Percentiles rank a stretch among this genome's conserved stretches.
These are phyloP conservation scores for Rhinichthys osculus DNA, from an alignment of 2,797 vertebrate genomes.

Conservation along the genomic window DNA sequence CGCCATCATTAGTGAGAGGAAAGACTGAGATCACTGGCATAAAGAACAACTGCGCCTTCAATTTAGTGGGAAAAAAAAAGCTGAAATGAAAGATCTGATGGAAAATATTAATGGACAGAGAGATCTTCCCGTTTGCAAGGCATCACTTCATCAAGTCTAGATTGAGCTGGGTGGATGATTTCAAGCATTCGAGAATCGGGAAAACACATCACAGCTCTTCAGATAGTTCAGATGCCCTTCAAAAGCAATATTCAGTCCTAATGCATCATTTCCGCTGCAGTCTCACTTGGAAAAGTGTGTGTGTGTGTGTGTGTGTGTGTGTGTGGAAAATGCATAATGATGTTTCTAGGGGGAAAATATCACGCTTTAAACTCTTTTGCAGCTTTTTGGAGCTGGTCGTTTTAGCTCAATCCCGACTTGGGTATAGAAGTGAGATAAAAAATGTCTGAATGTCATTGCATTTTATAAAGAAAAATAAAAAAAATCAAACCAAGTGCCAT, in stretches of 20 bases:
- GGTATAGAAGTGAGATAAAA: background rate
- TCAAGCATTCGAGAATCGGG: slow-evolving; percentile 65
- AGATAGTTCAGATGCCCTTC: slow-evolving; percentile 64
- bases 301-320: slow-evolving; percentile 3
- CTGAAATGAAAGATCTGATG: slow-evolving; percentile 57
- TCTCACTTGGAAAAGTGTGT: background rate
- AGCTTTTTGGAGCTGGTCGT: background rate
- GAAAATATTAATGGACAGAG: slow-evolving; percentile 61
- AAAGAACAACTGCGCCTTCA: slow-evolving; percentile 72
- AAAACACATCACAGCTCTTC: slow-evolving; percentile 67
- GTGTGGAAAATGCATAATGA: slow-evolving; percentile 30
- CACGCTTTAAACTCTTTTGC: slow-evolving; percentile 5
- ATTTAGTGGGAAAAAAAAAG: slow-evolving; percentile 54
- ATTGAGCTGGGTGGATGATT: slow-evolving; percentile 68
- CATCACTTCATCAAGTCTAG: slow-evolving; percentile 68
- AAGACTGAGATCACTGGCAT: slow-evolving; percentile 65
- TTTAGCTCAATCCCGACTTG: background rate
- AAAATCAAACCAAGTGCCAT: background rate
- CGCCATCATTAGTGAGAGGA: slow-evolving; percentile 53
- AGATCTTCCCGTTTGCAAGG: slow-evolving; percentile 52
- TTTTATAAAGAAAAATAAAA: background rate
- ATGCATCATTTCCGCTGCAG: slow-evolving; percentile 8
- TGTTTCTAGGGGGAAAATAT: slow-evolving; percentile 26
- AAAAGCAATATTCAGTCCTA: slow-evolving; percentile 23
- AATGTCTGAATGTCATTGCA: background rate